These are phyloP conservation scores for Oryzaephilus surinamensis DNA, from an alignment of 1,140 invertebrate species.

Conservation along the genomic window DNA sequence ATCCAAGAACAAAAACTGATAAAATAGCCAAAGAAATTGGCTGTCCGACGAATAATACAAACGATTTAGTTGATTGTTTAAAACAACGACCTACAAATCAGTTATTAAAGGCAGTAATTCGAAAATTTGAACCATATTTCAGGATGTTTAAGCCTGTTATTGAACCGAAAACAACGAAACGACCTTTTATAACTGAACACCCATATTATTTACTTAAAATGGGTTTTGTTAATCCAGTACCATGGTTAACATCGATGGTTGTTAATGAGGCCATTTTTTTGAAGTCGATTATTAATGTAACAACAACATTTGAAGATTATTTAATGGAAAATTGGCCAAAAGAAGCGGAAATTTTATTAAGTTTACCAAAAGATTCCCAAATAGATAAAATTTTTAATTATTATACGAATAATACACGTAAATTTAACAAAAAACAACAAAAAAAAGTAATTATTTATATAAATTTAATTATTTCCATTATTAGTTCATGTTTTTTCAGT, in stretches of 20 bases:
- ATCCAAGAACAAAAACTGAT: constrained; percentile 54
- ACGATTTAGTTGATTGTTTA: constrained; percentile 59
- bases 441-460: no score
- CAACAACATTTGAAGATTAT: no score
- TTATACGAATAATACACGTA: no score
- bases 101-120: constrained; percentile 2
- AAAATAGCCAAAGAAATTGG: constrained; percentile 55
- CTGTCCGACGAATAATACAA: constrained; percentile 47
- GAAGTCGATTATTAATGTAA: no score
- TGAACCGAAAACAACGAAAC: constrained; percentile 21
- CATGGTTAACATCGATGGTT: constrained; percentile 31
- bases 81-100: constrained; percentile 23
- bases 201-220: constrained; percentile 40
- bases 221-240: constrained; percentile 35
- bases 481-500: no score
- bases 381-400: no score
- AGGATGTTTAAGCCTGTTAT: constrained; percentile 26
- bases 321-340: no score
- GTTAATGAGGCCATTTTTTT: constrained; percentile 33
- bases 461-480: no score
- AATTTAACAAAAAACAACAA: no score
- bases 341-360: no score
- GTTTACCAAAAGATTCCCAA: no score
- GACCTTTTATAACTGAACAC: constrained; percentile 43
- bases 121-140: constrained; percentile 23